A percentile compares a stretch with the other conserved stretches of the same genome.
phyloP scores from a whole-genome alignment of 30 jellyfish, hydroid and myxozoan genomes.

The Chironex yamaguchii region DNA sequence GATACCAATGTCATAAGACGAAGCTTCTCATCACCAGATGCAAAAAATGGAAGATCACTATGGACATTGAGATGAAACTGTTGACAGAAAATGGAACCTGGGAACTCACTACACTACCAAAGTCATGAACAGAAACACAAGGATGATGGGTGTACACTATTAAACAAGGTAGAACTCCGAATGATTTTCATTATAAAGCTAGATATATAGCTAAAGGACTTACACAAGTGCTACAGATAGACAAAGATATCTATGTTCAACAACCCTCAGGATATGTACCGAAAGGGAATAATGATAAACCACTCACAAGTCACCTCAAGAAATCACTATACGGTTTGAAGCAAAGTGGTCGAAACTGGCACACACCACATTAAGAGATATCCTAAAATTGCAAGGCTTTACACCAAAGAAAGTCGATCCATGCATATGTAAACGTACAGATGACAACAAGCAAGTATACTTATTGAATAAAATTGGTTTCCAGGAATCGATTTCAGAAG shows the following conservation, averaged over 20 bases:
- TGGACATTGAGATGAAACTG: constrained; percentile 32
- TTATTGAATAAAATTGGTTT: no score
- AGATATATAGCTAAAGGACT: constrained; percentile 30
- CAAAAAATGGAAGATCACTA: constrained; percentile 53
- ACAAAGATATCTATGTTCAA: constrained; percentile 44
- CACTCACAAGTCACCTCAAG: not conserved
- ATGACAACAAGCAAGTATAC: not conserved
- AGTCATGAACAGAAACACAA: not conserved
- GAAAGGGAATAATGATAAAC: not conserved
- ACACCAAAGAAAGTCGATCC: not conserved
- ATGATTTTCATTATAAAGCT: constrained; percentile 3
- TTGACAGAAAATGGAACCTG: constrained; percentile 25
- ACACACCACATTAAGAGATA: not conserved
- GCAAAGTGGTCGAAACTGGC: constrained; percentile 20
- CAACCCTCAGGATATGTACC: constrained; percentile 14
- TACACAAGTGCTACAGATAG: constrained; percentile 22
- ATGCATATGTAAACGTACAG: not conserved
- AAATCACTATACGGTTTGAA: not conserved
- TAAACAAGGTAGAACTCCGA: constrained; percentile 11
- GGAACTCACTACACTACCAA: constrained; percentile 12
- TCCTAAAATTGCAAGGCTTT: not conserved
- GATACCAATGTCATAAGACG: constrained; percentile 21
- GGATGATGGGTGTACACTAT: constrained; percentile 57
- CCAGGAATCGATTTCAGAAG: no score
- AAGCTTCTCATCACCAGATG: constrained; percentile 38